Conservation (phyloP, 1,140 invertebrate genomes). For the Pemphigus obesinymphae region DNA sequence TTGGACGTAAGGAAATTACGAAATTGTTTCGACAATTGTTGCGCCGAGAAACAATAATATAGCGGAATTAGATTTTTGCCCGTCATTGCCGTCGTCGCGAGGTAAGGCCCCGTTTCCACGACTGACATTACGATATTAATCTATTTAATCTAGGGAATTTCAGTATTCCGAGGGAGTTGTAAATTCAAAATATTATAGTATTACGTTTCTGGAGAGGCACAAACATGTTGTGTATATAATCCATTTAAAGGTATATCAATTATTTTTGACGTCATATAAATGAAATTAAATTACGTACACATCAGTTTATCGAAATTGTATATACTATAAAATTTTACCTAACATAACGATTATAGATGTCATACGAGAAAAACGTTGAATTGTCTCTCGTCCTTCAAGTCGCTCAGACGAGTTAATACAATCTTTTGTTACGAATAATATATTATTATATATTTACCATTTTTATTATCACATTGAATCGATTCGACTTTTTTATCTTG, state of each 20-base stretch:
- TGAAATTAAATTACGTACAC: background rate
- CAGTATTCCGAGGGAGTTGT: background rate
- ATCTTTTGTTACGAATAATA: background rate
- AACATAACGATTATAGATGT: too few species aligned
- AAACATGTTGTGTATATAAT: background rate
- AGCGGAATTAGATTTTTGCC: background rate
- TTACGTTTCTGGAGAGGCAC: background rate
- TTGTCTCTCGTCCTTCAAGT: background rate
- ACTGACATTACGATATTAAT: background rate
- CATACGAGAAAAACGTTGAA: background rate
- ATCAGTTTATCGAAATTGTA: background rate
- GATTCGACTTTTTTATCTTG: too few species aligned
- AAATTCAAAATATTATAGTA: background rate
- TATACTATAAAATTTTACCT: too few species aligned
- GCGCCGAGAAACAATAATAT: background rate
- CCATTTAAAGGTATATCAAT: background rate
- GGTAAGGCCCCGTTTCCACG: background rate
- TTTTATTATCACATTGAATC: too few species aligned
- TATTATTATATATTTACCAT: too few species aligned
- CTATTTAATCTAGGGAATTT: background rate
- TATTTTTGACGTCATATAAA: background rate
- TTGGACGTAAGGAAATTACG: background rate
- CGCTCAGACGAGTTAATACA: background rate
- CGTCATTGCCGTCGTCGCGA: background rate
- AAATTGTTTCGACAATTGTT: background rate